Evolutionary conservation across 2,888 invertebrate genomes (phyloP), one percentile per base, ranked within the genome.

Genomic region (Pachydiplax longipennis): DNA sequence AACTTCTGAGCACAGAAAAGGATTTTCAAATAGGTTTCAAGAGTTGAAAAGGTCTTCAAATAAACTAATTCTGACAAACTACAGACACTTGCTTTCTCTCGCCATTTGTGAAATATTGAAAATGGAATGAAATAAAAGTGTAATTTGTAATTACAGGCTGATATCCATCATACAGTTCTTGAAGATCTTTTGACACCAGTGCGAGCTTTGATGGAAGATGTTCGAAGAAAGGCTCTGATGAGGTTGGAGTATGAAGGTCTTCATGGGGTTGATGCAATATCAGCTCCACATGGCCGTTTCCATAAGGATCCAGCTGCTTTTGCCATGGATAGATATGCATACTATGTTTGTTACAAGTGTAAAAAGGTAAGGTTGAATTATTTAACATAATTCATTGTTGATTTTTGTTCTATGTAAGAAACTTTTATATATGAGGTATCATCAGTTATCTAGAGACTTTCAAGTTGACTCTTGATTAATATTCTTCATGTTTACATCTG

Each of bases 241-340:
- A 95, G 99, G 91, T 95, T 99, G 82, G 98, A 99, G 94, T 99
- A 99, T 94, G 99, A 99, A 94, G 99, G 99, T 0, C 94, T 98
- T 81, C 96, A 97, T 91, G 96, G 97, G 92, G 96, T 96, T 0
- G 97, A 97, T 92, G 96, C 96, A 0, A 95, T 96, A 87, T 95
- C 95, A 44, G 95, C 95, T 22, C 95, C 95, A 10, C 96, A 97
- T 15, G 96, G 96, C 31, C 94, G 96, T 91, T 97, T 96, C 93
- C 96, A 96, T 92, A 96, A 97, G 91, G 98, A 99, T 94, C 96
- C 99, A 0, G 97, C 97, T 1, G 95, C 96, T 0, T 98, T 97
- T 94, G 99, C 99, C 4, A 98, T 99, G 98, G 99, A 99, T 93
- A 95, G 99, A 92, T 99, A 99, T 93, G 99, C 99, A 0, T 99